A percentile compares a stretch with the other conserved stretches of the same genome.
Evolutionary conservation across 2,113 vertebrate genomes (phyloP).

Genomic region (Turnix velox): DNA sequence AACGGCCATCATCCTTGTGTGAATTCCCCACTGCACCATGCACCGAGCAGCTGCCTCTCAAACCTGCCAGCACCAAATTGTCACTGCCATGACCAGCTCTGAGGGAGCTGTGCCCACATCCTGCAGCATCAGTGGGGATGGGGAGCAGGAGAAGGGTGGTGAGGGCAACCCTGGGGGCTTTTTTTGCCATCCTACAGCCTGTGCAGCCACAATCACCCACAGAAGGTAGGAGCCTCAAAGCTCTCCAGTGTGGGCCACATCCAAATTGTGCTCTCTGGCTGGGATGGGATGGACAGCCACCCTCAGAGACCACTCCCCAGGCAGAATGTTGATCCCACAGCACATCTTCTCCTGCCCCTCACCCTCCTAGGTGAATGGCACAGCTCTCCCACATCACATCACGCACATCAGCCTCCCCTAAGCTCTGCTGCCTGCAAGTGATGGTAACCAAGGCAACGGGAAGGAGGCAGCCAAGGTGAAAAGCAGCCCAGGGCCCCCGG

Average conservation of each 20-base stretch:
- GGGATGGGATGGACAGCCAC: not conserved
- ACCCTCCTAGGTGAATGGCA: fast-evolving
- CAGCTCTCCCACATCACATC: constrained; percentile 21
- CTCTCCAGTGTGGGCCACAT: not conserved
- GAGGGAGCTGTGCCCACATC: fast-evolving
- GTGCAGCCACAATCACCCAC: not conserved
- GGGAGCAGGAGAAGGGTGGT: not conserved
- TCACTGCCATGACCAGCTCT: not conserved
- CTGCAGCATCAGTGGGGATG: fast-evolving
- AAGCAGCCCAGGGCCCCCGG: constrained; percentile 44
- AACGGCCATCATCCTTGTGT: not conserved
- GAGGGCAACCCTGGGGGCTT: not conserved
- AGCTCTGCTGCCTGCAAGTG: not conserved
- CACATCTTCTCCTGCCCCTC: not conserved
- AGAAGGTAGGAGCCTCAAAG: fast-evolving
- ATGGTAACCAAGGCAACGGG: constrained; percentile 66
- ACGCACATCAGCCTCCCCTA: constrained; percentile 15
- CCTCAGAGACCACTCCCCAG: fast-evolving
- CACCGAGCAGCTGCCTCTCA: not conserved
- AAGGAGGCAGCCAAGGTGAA: constrained; percentile 66
- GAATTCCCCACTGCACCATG: fast-evolving
- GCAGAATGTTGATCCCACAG: not conserved
- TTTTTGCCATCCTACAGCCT: fast-evolving
- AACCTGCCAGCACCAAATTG: not conserved
- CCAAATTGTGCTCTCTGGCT: not conserved